Evolutionary conservation across 1,140 invertebrate species (phyloP).

Genomic region (Eueides isabella): DNA sequence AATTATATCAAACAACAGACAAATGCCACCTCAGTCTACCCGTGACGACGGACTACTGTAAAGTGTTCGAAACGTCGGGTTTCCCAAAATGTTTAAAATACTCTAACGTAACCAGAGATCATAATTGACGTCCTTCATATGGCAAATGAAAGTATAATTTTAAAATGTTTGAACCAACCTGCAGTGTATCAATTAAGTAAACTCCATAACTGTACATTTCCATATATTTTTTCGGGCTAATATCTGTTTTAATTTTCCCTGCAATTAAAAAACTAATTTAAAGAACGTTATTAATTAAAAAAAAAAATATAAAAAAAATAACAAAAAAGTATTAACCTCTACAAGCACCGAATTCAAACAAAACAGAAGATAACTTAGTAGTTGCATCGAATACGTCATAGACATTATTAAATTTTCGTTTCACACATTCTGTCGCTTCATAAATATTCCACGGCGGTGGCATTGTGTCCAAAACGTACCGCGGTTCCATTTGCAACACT

Average conservation of each 20-base stretch:
- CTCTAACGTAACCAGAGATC: no score
- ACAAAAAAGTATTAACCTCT: constrained; percentile 45
- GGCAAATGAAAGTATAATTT: neutral
- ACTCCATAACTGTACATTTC: constrained; percentile 68
- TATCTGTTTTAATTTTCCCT: constrained; percentile 54
- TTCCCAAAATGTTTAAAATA: no score
- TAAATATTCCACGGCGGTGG: constrained; percentile 63
- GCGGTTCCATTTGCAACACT: constrained; percentile 52
- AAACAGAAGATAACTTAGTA: constrained; percentile 51
- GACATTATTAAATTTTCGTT: constrained; percentile 49
- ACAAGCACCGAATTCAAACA: constrained; percentile 53
- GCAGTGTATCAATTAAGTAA: constrained; percentile 59
- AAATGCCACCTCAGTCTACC: no score
- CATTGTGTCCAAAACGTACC: constrained; percentile 39
- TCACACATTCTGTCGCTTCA: constrained; percentile 62
- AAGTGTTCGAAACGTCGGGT: no score
- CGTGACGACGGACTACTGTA: no score
- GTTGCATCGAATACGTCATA: constrained; percentile 53
- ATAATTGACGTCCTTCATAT: neutral
- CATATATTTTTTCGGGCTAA: constrained; percentile 60
- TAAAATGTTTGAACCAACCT: constrained; percentile 43
- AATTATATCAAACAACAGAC: no score
- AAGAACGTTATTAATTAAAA: neutral
- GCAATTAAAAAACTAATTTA: constrained; percentile 38
- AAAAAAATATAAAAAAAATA: neutral